phyloP scores from a whole-genome alignment of 2,797 vertebrate genomes.

The Momotus momota region DNA sequence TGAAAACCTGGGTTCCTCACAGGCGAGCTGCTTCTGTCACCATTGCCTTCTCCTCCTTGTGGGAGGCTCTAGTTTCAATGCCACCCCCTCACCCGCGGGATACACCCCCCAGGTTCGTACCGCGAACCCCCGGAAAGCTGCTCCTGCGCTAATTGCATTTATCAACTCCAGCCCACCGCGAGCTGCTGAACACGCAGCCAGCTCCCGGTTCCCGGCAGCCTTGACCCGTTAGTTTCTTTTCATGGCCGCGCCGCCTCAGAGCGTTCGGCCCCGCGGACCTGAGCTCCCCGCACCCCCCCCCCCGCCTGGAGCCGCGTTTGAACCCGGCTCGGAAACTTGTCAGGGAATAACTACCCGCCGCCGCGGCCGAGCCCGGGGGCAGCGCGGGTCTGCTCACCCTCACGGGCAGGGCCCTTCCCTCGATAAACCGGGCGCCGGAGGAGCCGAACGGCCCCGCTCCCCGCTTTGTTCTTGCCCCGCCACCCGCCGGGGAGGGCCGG shows the following conservation, averaged over 20 bases:
- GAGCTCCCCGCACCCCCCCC: neutral
- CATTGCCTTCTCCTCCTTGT: rapidly evolving
- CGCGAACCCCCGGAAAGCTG: rapidly evolving
- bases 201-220: neutral
- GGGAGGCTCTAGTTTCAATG: rapidly evolving
- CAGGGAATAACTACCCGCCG: neutral
- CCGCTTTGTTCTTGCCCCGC: neutral
- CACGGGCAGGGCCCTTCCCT: neutral
- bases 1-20: no score
- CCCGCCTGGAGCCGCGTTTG: neutral
- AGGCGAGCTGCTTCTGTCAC: neutral
- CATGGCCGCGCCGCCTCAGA: neutral
- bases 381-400: neutral
- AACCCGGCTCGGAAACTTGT: neutral
- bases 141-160: rapidly evolving
- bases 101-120: rapidly evolving
- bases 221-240: neutral
- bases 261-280: neutral
- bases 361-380: neutral
- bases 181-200: rapidly evolving
- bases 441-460: neutral
- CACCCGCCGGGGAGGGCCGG: neutral
- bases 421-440: neutral
- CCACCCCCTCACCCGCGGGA: neutral
- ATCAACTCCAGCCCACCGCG: rapidly evolving